Conservation (phyloP, 1,140 invertebrate species). For the Apolygus lucorum region DNA sequence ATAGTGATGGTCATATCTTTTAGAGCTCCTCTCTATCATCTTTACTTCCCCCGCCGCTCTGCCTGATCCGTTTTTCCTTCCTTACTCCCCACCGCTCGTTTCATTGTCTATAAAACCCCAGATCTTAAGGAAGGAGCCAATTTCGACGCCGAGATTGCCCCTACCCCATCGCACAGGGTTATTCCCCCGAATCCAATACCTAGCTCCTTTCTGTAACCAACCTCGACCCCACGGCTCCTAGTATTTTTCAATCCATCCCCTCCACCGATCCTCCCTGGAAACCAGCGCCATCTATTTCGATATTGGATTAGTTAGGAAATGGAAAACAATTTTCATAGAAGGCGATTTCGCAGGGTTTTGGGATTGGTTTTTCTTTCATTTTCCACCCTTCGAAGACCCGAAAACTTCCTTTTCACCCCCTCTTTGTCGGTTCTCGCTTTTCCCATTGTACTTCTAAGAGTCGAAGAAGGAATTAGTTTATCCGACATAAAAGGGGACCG, state of each 20-base stretch:
- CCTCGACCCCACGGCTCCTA: too few relatives aligned
- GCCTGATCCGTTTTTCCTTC: too few relatives aligned
- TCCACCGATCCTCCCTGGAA: neutral
- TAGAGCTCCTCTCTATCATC: too few relatives aligned
- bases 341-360: neutral
- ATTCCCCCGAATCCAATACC: neutral
- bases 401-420: neutral
- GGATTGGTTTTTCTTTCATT: constrained; percentile 12
- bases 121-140: constrained; percentile 6
- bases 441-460: neutral
- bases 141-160: constrained; percentile 11
- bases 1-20: too few relatives aligned
- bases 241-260: constrained; percentile 14
- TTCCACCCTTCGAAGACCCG: neutral
- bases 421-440: neutral
- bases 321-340: constrained; percentile 17
- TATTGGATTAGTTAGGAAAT: constrained; percentile 15
- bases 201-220: too few relatives aligned
- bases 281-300: constrained; percentile 7
- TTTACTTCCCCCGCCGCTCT: too few relatives aligned
- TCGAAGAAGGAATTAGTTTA: neutral
- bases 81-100: neutral
- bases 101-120: constrained; percentile 5
- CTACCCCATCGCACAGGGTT: neutral
- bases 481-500: neutral